Evolutionary conservation across 2,888 invertebrate species (phyloP), one percentile per base, ranked within the genome.

Genomic region (Morpho deidamia): DNA sequence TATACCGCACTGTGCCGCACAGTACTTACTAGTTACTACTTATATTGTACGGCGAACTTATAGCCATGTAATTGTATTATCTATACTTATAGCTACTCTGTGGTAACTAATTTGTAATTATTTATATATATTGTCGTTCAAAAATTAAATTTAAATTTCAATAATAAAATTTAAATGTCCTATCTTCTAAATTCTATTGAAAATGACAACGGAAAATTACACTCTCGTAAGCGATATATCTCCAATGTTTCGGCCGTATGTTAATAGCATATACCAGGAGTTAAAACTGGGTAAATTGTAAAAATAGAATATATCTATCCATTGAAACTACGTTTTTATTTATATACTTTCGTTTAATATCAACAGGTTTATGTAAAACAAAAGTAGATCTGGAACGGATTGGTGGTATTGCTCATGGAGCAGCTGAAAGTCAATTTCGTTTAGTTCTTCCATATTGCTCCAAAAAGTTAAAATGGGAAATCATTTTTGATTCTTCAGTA

Each of bases 371-470:
- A 47, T 90, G 87, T 61, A 85, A 88, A 66, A 81, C 81, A 5
- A 88, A 84, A 71, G 80, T 90, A 42, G 84, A 88, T 55, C 74
- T 90, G 57, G 90, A 90, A 72, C 78, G 78, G 66, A 69, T 87
- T 52, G 69, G 77, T 2, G 78, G 75, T n/a, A 70, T 67, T 40
- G 60, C 65, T 1, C 80, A 81, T 40, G 76, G 78, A 11, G 71
- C 74, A 11, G 71, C 74, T 11, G 89, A 83, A 53, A 91, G 90
- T 71, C 91, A 93, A 67, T 93, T 94, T 67, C 89, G 91, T 41
- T 70, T 95, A 46, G 87, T 91, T 11, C 86, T 95, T 50, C 95
- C 95, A 0, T 95, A 93, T 73, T 94, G 94, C 57, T 93, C 92
- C 2, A 92, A 91, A 61, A 88, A 85, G 56, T 74, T 95, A 5